Percentiles rank a stretch among this genome's conserved stretches.
phyloP scores from a whole-genome alignment of 2,888 invertebrate genomes.

The Perizoma flavofasciatum region DNA sequence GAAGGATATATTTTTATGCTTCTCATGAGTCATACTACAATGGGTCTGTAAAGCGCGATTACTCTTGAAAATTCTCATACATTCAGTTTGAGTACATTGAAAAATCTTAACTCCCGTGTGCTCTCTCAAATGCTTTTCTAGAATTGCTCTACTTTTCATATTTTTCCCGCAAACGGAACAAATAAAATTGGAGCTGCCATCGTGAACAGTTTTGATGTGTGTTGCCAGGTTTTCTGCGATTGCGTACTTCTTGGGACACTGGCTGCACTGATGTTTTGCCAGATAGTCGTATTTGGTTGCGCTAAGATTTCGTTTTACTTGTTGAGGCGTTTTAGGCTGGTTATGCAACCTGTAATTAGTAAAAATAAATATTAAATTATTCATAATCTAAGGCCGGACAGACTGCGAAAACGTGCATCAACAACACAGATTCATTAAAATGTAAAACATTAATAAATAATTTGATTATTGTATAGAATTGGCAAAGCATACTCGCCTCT shows the following conservation, averaged over 20 bases:
- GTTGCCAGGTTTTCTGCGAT: conserved; percentile 10
- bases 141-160: conserved; percentile 1
- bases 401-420: too few relatives aligned
- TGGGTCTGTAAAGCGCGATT: conserved; percentile 10
- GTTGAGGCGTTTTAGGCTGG: conserved; percentile 8
- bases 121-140: conserved; percentile 6
- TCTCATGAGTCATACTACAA: background rate
- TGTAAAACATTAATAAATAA: too few relatives aligned
- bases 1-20: conserved; percentile 2
- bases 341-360: conserved; percentile 5
- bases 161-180: conserved; percentile 7
- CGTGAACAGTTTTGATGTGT: conserved; percentile 12
- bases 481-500: too few relatives aligned
- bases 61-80: conserved; percentile 4
- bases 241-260: conserved; percentile 20
- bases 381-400: too few relatives aligned
- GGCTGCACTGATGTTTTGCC: conserved; percentile 6
- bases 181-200: background rate
- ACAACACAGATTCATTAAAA: too few relatives aligned
- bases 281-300: conserved; percentile 2
- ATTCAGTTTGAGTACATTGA: conserved; percentile 2
- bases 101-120: background rate
- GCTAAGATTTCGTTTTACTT: conserved; percentile 9
- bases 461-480: too few relatives aligned
- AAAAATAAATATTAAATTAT: too few relatives aligned